Evolutionary conservation across 2,888 invertebrate genomes (phyloP).

Genomic region (Coecobrya sp.): DNA sequence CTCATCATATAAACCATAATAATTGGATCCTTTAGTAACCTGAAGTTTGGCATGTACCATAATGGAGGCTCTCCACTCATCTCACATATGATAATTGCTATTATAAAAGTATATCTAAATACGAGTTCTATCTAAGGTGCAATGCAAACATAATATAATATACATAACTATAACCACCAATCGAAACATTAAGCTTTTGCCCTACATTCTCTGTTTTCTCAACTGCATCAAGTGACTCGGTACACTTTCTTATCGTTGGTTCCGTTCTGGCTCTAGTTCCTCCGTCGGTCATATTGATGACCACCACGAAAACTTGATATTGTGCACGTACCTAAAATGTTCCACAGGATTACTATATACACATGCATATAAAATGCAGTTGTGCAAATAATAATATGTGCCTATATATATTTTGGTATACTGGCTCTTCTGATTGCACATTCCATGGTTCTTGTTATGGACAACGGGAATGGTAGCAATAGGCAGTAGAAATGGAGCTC

Average conservation of each 20-base stretch:
- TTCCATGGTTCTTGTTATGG: slow-evolving; percentile 17
- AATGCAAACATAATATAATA: slow-evolving; percentile 38
- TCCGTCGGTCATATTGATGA: slow-evolving; percentile 47
- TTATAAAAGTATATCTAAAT: not conserved
- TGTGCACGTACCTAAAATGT: slow-evolving; percentile 6
- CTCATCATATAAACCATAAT: not conserved
- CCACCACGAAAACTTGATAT: slow-evolving; percentile 48
- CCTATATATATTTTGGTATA: not conserved
- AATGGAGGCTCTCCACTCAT: slow-evolving; percentile 1
- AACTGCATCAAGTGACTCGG: slow-evolving; percentile 59
- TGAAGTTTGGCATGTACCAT: slow-evolving; percentile 28
- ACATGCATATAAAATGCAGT: slow-evolving; percentile 46
- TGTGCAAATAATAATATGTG: slow-evolving; percentile 32
- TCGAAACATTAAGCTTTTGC: slow-evolving; percentile 4
- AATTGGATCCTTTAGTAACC: slow-evolving; percentile 26
- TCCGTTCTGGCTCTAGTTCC: slow-evolving; percentile 29
- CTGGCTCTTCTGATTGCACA: slow-evolving; percentile 33
- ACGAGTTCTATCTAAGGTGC: not conserved
- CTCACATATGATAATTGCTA: slow-evolving; percentile 18
- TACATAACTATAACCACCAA: not conserved
- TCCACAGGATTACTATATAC: not conserved
- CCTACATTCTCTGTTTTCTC: slow-evolving; percentile 49
- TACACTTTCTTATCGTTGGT: slow-evolving; percentile 58
- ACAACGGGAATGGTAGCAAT: not conserved
- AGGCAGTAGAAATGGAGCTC: slow-evolving; percentile 35